Evolutionary conservation across 2,797 vertebrate species (phyloP).

Genomic region (Anisognathus igniventris): DNA sequence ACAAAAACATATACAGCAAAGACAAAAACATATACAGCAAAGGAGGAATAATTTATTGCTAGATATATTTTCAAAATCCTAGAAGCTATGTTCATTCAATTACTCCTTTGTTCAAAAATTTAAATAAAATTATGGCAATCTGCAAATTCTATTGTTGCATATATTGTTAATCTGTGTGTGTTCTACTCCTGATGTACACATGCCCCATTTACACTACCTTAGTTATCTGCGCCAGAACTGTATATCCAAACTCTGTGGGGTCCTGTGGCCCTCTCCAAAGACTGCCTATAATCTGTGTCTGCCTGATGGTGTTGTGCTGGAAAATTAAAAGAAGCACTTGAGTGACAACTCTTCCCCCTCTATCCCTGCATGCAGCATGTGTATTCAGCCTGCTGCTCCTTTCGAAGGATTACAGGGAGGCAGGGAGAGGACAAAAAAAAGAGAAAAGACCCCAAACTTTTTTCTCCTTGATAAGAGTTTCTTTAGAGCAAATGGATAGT

Average conservation of each 20-base stretch:
- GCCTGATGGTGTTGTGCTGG: neutral
- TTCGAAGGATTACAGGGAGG: neutral
- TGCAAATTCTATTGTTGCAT: neutral
- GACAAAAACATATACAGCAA: neutral
- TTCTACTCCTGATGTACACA: neutral
- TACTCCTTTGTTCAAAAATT: neutral
- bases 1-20: neutral
- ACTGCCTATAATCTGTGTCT: neutral
- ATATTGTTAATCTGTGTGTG: neutral
- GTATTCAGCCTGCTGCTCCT: neutral
- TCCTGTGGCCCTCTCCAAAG: neutral
- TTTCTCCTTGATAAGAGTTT: neutral
- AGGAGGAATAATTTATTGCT: neutral
- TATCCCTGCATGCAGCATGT: neutral
- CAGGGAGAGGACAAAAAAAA: neutral
- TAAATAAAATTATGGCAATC: neutral
- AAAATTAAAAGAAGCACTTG: neutral
- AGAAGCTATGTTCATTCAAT: neutral
- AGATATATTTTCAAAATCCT: neutral
- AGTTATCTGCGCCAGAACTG: neutral
- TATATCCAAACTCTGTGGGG: neutral
- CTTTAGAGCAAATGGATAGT: neutral
- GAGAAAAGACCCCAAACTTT: fast-evolving
- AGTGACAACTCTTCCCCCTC: neutral
- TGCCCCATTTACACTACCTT: neutral